Evolutionary conservation across 1,140 invertebrate genomes (phyloP), one percentile per base, ranked within the genome.

Genomic region (Proales similis): DNA sequence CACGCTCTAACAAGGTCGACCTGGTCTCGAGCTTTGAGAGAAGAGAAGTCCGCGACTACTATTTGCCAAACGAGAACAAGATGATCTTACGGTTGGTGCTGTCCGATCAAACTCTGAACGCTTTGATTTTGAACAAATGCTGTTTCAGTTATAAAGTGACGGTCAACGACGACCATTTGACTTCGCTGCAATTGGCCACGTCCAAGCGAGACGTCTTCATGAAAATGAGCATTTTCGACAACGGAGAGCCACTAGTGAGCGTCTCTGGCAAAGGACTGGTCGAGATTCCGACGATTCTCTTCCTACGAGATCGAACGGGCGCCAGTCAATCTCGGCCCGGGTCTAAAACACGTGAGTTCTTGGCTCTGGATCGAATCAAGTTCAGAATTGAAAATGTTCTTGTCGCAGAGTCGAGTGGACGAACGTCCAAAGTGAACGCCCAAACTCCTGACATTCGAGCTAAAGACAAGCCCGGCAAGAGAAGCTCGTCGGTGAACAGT

Each of bases 121-220:
- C 3, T 20, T 49, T 11, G 12, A 14, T 19, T 12, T n/a, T 14
- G 22, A 14, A 43, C 2, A 30, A 26, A 43, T 2, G 29, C 24
- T 36, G 26, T 62, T 64, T 4, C 47, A 74, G 72, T 63, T 74
- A 73, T 63, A 38, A 69, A 12, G 72, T 76, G 14, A 73, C 71
- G 46, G 71, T 75, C 12, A 65, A 60, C 17, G 74, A 76, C 24
- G 73, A 76, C 38, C 72, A 75, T 48, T 53, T 76, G 30, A 66
- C 66, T n/a, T 74, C 69, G 53, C 63, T 76, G 14, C 74, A 75
- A 65, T 46, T 76, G 45, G 67, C 66, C 26, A 74, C 73, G 4
- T 76, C 74, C n/a, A 74, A 74, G 64, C 66, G 65, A 30, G 74
- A 75, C 57, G 72, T 75, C 11, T 70, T 72, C 38, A 68, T 76